Conservation (phyloP, 2,888 invertebrate species). For the Latheticus oryzae region DNA sequence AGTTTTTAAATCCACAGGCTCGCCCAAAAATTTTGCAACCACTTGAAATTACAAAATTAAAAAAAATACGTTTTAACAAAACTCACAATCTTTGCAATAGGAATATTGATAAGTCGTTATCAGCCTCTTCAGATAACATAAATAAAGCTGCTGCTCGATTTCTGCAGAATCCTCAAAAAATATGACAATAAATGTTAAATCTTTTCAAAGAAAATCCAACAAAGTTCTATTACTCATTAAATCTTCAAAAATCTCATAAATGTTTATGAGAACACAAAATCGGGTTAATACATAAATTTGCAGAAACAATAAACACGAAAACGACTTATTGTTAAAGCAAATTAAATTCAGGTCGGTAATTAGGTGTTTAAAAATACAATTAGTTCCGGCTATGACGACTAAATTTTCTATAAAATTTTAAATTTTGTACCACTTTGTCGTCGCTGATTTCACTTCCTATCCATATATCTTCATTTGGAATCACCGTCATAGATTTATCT, state of each 20-base stretch:
- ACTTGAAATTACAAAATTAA: conserved; percentile 9
- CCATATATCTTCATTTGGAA: conserved; percentile 22
- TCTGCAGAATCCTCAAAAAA: conserved; percentile 10
- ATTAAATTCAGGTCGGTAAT: conserved; percentile 6
- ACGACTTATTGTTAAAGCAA: neutral
- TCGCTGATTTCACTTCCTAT: neutral
- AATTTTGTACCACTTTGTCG: conserved; percentile 5
- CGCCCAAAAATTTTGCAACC: conserved; percentile 11
- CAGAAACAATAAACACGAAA: conserved; percentile 5
- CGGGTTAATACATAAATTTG: conserved; percentile 12
- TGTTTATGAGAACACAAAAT: conserved; percentile 1
- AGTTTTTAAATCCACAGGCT: neutral
- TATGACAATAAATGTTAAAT: neutral
- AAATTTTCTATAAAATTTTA: no score
- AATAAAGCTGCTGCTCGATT: conserved; percentile 3
- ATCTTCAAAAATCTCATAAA: conserved; percentile 4
- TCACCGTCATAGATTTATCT: conserved; percentile 7
- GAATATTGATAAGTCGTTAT: conserved; percentile 15
- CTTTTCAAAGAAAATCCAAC: conserved; percentile 3
- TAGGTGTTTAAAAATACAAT: conserved; percentile 14
- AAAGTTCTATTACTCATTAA: no score
- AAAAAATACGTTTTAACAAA: conserved; percentile 4
- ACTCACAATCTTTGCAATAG: conserved; percentile 32
- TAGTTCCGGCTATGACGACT: no score
- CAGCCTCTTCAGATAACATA: conserved; percentile 19